phyloP scores from a whole-genome alignment of 1,140 invertebrate genomes.

The Leptoteleia sp. region DNA sequence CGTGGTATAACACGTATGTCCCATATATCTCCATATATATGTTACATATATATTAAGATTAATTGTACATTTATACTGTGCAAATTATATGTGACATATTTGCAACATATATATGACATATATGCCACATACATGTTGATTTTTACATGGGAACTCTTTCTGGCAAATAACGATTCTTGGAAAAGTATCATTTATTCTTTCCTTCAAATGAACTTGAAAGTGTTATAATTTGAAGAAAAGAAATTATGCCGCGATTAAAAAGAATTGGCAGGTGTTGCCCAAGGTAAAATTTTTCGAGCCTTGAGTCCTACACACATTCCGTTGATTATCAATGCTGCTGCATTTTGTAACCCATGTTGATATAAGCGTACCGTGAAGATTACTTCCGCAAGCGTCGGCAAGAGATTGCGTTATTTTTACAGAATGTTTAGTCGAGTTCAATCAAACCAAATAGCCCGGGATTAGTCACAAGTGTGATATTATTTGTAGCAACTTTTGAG shows the following conservation, averaged over 20 bases:
- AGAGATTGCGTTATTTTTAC: no score
- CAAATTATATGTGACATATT: no score
- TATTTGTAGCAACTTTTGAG: constrained; percentile 11
- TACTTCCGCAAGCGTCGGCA: no score
- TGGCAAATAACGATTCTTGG: background rate
- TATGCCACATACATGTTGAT: no score
- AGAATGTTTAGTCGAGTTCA: constrained; percentile 30
- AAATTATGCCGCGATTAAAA: constrained; percentile 37
- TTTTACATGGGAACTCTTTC: no score
- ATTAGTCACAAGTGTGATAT: constrained; percentile 27
- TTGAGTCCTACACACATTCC: constrained; percentile 52
- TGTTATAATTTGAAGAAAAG: constrained; percentile 15
- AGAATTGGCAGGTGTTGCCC: constrained; percentile 45
- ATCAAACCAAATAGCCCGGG: constrained; percentile 15
- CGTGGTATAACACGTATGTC: no score
- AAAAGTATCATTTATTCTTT: no score
- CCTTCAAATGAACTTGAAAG: constrained; percentile 1
- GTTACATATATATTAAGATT: no score
- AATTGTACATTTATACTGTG: no score
- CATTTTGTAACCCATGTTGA: constrained; percentile 47
- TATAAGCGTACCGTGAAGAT: constrained; percentile 25
- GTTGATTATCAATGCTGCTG: constrained; percentile 36
- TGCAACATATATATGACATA: no score
- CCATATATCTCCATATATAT: no score
- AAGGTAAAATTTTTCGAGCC: constrained; percentile 40